These are phyloP conservation scores for Anarsia innoxiella DNA, from an alignment of 2,888 invertebrate genomes.

Conservation along the genomic window DNA sequence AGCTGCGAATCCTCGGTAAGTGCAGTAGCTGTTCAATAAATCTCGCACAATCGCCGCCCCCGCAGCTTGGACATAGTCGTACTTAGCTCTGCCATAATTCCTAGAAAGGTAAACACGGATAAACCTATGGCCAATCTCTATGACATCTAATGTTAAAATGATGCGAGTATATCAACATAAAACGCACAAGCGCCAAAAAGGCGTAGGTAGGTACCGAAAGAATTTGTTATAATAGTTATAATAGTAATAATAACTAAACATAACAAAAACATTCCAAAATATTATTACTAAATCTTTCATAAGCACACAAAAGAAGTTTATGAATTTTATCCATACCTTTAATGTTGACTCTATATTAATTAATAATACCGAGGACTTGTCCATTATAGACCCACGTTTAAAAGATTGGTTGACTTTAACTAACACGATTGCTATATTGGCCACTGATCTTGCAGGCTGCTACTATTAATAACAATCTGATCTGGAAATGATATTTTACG, in stretches of 20 bases:
- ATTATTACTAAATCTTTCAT: too few species aligned
- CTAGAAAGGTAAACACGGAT: conserved; percentile 5
- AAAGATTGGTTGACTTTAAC: conserved; percentile 1
- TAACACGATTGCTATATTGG: conserved; percentile 1
- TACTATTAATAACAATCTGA: neutral
- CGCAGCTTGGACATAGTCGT: conserved; percentile 22
- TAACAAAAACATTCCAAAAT: too few species aligned
- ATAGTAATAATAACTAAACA: too few species aligned
- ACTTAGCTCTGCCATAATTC: conserved; percentile 2
- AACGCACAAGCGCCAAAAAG: too few species aligned
- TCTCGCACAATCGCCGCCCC: conserved; percentile 49
- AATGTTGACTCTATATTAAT: neutral
- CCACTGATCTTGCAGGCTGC: neutral
- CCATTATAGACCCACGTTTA: neutral
- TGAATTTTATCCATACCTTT: neutral
- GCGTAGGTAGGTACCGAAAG: too few species aligned
- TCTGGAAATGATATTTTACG: neutral
- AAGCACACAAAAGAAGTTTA: too few species aligned
- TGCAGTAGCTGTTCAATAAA: conserved; percentile 57
- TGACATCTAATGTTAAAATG: too few species aligned
- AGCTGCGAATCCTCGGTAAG: conserved; percentile 26
- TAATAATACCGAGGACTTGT: too few species aligned
- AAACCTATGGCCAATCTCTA: too few species aligned
- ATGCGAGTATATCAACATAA: too few species aligned
- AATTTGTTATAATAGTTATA: neutral